Evolutionary conservation across 2,888 invertebrate genomes (phyloP), one percentile per base, ranked within the genome.

Genomic region (Erynnis tages): DNA sequence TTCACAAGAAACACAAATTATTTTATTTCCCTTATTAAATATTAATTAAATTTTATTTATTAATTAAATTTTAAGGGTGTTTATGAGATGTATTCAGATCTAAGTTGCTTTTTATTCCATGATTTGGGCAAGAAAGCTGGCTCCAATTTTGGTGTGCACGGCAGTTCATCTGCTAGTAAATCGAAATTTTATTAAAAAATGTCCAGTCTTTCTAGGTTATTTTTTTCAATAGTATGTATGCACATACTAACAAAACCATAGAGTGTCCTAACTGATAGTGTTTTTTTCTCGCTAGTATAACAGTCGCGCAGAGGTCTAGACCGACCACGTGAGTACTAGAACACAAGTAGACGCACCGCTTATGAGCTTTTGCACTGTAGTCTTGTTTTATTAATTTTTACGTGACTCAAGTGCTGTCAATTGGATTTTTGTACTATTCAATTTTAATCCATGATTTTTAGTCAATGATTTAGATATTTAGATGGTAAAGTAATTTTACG

Each of bases 221-320:
- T 34, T 19, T 37, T 35, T 21, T 34, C 11, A 21, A 34, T 14
- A 23, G 21, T 45, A 37, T 27, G 45, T 29, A 47, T 47, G 23
- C 29, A 46, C 37, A 52, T 41, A 40, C 47, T 55, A 47, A 47
- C 29, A 11, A 34, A 32, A 30, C 48, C 17, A 32, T 59, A 55
- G 61, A 57, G 63, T 63, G 65, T 63, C 56, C 63, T 74, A 73
- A 80, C 74, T 71, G 58, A 80, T 74, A 75, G 74, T 81, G 74
- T 83, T 85, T 84, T 69, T 85, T 64, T 78, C 72, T 72, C 63
- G 84, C 82, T 89, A 90, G 90, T 89, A 86, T 90, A 70, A 87
- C 90, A 68, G 88, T 88, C 81, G 90, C 90, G 73, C 90, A 88
- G 86, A 77, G 89, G 63, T 90, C 90, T 85, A 88, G 90, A 73